Evolutionary conservation across 2,113 vertebrate species (phyloP).

Genomic region (Delphinus delphis): DNA sequence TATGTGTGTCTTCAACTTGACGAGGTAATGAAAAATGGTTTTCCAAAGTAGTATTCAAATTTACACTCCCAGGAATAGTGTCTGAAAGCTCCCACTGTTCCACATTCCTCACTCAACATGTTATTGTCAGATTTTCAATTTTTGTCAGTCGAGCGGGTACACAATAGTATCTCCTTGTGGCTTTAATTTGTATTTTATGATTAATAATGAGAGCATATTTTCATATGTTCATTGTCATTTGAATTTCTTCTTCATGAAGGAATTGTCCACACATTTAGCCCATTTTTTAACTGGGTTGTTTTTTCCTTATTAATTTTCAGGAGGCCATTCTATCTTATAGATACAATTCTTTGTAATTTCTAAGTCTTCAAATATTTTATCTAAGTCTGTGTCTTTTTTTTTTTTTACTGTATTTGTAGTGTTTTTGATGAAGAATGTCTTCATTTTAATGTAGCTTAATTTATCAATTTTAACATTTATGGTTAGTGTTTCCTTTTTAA

Average conservation of each 20-base stretch:
- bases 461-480: conserved; percentile 37
- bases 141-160: background rate
- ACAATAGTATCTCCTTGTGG: background rate
- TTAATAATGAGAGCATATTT: background rate
- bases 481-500: background rate
- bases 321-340: background rate
- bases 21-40: background rate
- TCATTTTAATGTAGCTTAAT: background rate
- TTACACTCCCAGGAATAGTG: background rate
- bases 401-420: background rate
- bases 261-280: background rate
- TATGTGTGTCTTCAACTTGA: background rate
- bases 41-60: conserved; percentile 14
- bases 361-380: conserved; percentile 17
- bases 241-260: background rate
- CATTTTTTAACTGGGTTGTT: background rate
- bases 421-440: conserved; percentile 34
- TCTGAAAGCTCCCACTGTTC: background rate
- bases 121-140: background rate
- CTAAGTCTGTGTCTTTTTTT: background rate
- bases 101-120: background rate
- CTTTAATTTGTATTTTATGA: background rate
- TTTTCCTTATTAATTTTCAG: background rate
- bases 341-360: background rate
- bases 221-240: background rate